phyloP scores from a whole-genome alignment of 2,113 vertebrate species.

The Oxygymnocypris stewartii region DNA sequence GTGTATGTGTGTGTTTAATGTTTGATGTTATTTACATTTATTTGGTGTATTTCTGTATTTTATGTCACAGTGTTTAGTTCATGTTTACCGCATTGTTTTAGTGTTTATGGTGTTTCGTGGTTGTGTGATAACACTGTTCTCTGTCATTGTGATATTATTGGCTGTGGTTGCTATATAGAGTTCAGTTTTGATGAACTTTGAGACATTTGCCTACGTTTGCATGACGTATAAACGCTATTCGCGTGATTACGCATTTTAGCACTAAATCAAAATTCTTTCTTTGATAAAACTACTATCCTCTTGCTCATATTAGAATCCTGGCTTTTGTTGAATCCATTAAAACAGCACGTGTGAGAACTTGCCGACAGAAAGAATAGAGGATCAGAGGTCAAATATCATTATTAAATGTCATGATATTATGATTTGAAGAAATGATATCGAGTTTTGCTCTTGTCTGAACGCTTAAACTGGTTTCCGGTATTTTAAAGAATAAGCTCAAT shows the following conservation, averaged over 20 bases:
- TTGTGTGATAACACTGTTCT: neutral
- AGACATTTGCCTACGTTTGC: neutral
- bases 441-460: too few relatives aligned
- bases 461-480: neutral
- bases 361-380: neutral
- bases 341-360: conserved; percentile 1
- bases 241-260: neutral
- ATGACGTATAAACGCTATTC: neutral
- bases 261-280: neutral
- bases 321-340: neutral
- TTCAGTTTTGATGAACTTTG: conserved; percentile 2
- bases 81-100: neutral
- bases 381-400: conserved; percentile 32
- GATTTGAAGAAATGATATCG: neutral
- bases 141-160: neutral
- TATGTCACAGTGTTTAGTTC: neutral
- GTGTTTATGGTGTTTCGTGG: neutral
- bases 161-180: neutral
- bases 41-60: neutral
- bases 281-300: neutral
- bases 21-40: neutral
- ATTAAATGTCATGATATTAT: neutral
- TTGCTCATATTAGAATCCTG: neutral
- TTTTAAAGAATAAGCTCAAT: neutral
- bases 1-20: neutral